Evolutionary conservation across 2,113 vertebrate species (phyloP).

Genomic region (Rhinolophus ferrumequinum): DNA sequence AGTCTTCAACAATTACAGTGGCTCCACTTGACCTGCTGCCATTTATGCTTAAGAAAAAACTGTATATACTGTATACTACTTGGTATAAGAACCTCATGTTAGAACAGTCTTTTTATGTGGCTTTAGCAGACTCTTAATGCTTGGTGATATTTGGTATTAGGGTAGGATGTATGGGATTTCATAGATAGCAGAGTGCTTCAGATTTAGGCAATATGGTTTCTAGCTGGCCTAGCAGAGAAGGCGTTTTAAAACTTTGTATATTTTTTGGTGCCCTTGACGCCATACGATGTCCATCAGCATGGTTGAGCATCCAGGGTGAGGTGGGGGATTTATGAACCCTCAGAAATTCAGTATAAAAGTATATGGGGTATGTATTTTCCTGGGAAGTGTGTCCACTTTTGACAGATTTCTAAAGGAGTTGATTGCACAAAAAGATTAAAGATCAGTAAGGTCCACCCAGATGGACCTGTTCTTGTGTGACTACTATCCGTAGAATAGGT

Average conservation of each 20-base stretch:
- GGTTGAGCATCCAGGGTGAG: background rate
- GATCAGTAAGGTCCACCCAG: background rate
- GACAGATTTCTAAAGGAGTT: conserved; percentile 3
- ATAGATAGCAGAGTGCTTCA: background rate
- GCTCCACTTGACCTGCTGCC: background rate
- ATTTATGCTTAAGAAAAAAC: background rate
- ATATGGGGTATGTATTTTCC: background rate
- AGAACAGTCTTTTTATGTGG: background rate
- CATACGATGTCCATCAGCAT: background rate
- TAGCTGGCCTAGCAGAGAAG: background rate
- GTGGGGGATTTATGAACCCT: background rate
- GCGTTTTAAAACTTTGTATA: conserved; percentile 18
- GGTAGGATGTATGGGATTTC: background rate
- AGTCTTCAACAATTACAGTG: background rate
- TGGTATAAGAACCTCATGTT: background rate
- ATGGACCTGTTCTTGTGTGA: background rate
- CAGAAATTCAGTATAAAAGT: conserved; percentile 10
- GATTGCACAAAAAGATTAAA: background rate
- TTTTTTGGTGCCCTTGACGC: background rate
- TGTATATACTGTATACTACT: background rate
- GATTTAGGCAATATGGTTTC: conserved; percentile 44
- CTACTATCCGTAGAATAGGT: background rate
- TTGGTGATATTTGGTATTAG: conserved; percentile 28
- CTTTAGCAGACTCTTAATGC: background rate
- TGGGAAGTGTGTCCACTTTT: background rate